A percentile compares a stretch with the other conserved stretches of the same genome.
These are phyloP conservation scores for Gobiocypris rarus DNA, from an alignment of 2,113 vertebrate genomes.

Conservation along the genomic window DNA sequence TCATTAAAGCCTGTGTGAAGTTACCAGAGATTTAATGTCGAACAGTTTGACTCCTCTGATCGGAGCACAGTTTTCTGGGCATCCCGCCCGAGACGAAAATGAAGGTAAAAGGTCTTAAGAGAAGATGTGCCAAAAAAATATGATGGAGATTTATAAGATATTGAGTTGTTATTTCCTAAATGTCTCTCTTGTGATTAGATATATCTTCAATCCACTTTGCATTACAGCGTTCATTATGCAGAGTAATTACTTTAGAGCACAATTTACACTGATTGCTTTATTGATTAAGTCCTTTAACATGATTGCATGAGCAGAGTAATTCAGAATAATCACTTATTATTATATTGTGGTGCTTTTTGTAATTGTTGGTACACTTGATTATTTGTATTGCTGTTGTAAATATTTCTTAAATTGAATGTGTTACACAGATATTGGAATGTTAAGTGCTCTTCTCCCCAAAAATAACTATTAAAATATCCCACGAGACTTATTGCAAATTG, in stretches of 20 bases:
- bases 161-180: background rate
- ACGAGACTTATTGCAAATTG: background rate
- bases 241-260: background rate
- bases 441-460: background rate
- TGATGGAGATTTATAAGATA: constrained; percentile 11
- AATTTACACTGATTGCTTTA: background rate
- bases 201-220: constrained; percentile 5
- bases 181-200: constrained; percentile 2
- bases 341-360: background rate
- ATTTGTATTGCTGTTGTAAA: background rate
- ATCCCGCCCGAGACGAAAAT: background rate
- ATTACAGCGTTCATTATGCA: background rate
- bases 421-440: background rate
- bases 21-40: background rate
- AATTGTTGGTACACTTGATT: background rate
- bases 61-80: background rate
- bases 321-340: constrained; percentile 9
- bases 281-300: constrained; percentile 8
- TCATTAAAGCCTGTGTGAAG: background rate
- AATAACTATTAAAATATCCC: background rate
- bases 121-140: constrained; percentile 18
- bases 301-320: background rate
- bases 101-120: background rate
- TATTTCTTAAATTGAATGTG: background rate
- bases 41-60: background rate